Evolutionary conservation across 2,113 vertebrate genomes (phyloP).

Genomic region (Brachirus orientalis): DNA sequence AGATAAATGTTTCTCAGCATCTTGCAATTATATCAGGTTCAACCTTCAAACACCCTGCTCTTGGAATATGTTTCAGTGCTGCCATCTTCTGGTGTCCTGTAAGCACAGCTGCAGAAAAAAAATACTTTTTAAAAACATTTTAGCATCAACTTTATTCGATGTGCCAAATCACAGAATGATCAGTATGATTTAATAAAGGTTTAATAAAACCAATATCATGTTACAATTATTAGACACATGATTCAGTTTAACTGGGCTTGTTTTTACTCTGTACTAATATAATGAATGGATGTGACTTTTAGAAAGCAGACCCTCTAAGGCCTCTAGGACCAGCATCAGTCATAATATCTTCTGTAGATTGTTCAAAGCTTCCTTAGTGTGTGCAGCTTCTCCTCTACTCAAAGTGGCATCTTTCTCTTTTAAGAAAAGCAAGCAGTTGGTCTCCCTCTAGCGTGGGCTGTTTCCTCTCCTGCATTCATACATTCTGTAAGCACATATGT

Average conservation of each 20-base stretch:
- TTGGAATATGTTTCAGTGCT: slow-evolving; percentile 26
- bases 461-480: slow-evolving; percentile 83
- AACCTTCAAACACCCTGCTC: not conserved
- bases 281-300: slow-evolving; percentile 16
- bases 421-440: not conserved
- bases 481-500: slow-evolving; percentile 89
- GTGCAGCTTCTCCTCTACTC: slow-evolving; percentile 11
- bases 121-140: not conserved
- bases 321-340: slow-evolving; percentile 26
- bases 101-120: slow-evolving; percentile 1
- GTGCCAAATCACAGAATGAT: not conserved
- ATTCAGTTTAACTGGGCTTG: slow-evolving; percentile 20
- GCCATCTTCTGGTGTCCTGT: slow-evolving; percentile 57
- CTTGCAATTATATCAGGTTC: not conserved
- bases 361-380: slow-evolving; percentile 22
- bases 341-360: slow-evolving; percentile 55
- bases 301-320: slow-evolving; percentile 16
- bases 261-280: slow-evolving; percentile 4
- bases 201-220: not conserved
- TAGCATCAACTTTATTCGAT: slow-evolving; percentile 30
- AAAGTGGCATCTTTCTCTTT: slow-evolving; percentile 29
- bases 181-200: not conserved
- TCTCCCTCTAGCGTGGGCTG: slow-evolving; percentile 75
- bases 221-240: slow-evolving; percentile 10
- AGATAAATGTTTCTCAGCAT: not conserved